Conservation (phyloP, 2,797 vertebrate genomes). For the Gorsachius magnificus region DNA sequence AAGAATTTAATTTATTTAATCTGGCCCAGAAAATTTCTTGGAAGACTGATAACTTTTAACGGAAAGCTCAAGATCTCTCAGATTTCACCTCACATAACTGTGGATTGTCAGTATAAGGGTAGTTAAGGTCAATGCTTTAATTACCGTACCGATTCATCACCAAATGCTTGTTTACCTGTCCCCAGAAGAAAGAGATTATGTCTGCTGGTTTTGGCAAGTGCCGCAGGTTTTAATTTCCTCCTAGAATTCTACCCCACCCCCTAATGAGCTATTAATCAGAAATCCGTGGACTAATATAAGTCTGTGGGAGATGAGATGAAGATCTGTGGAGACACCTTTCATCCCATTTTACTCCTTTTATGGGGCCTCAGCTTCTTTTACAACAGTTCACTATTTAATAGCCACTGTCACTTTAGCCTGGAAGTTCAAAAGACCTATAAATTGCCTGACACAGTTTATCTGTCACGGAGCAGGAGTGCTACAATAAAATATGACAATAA, state of each 20-base stretch:
- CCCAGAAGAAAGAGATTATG: background rate
- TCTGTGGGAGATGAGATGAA: constrained; percentile 10
- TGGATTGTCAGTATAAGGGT: background rate
- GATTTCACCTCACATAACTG: background rate
- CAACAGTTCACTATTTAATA: constrained; percentile 37
- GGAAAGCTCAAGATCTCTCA: background rate
- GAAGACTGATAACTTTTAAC: background rate
- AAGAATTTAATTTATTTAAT: background rate
- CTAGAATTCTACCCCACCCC: background rate
- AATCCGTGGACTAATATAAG: background rate
- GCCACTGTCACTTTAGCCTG: constrained; percentile 31
- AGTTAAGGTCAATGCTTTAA: background rate
- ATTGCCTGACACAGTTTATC: constrained; percentile 34
- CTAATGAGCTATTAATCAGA: constrained; percentile 41
- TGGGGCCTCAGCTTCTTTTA: constrained; percentile 21
- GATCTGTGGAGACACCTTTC: constrained; percentile 41
- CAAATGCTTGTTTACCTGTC: background rate
- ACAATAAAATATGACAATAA: constrained; percentile 48
- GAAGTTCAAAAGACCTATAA: constrained; percentile 54
- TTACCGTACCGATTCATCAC: background rate
- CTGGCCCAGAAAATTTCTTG: background rate
- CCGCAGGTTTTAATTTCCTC: background rate
- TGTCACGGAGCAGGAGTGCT: constrained; percentile 7
- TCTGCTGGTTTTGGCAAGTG: background rate
- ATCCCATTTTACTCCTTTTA: constrained; percentile 44